Conservation (phyloP, 1,140 invertebrate species). For the Listronotus oregonensis region DNA sequence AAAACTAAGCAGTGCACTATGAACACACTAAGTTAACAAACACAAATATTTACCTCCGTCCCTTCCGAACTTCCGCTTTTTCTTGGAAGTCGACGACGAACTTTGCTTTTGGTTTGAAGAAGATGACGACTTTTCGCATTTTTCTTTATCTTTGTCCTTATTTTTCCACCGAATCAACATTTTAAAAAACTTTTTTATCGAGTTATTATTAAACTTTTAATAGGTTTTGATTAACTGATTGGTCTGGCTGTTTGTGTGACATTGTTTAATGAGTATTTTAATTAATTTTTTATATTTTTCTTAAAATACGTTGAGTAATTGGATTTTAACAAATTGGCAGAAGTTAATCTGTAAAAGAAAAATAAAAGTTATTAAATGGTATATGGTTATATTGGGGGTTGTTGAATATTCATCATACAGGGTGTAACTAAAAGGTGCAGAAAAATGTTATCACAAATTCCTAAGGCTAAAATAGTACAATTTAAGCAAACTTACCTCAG, state of each 20-base stretch:
- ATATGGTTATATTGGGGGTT: too few species aligned
- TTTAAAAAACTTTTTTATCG: constrained; percentile 15
- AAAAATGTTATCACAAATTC: too few species aligned
- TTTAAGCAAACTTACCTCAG: too few species aligned
- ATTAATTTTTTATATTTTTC: neutral
- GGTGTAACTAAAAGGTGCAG: too few species aligned
- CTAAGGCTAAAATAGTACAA: too few species aligned
- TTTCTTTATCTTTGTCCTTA: constrained; percentile 56
- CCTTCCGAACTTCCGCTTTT: constrained; percentile 55
- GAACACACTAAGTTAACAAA: constrained; percentile 1
- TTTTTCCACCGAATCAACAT: constrained; percentile 56
- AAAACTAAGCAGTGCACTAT: neutral
- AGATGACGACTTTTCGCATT: constrained; percentile 49
- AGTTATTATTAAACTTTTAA: too few species aligned
- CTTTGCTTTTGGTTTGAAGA: constrained; percentile 47
- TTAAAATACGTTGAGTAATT: neutral
- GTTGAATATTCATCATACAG: too few species aligned
- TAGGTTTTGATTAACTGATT: too few species aligned
- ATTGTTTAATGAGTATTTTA: too few species aligned
- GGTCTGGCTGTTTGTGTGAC: too few species aligned
- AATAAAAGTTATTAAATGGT: neutral
- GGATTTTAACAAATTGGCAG: neutral
- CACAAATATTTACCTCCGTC: constrained; percentile 51
- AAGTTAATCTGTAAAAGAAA: neutral
- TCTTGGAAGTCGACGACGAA: constrained; percentile 45